Conservation (phyloP, 35 echinoderm and acorn worm species). For the Ophiothrix spiculata region DNA sequence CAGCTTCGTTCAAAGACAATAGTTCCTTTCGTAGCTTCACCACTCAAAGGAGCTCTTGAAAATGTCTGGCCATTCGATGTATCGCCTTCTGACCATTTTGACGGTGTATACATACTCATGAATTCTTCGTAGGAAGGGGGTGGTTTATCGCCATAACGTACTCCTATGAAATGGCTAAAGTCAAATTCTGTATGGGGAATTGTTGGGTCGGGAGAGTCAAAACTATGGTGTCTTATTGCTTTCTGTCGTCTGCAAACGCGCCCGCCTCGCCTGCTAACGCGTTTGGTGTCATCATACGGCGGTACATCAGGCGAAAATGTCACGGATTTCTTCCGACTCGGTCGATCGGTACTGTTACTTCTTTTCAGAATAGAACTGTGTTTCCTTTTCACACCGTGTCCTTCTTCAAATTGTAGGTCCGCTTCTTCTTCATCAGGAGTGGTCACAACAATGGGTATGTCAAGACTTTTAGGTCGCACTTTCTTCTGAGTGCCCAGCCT, state of each 20-base stretch:
- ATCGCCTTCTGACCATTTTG: background rate
- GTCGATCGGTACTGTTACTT: conserved; percentile 57
- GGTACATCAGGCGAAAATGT: conserved; percentile 83
- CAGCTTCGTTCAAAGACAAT: background rate
- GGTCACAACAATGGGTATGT: conserved; percentile 63
- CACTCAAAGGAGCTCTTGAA: background rate
- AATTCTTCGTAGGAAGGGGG: background rate
- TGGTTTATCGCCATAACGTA: background rate
- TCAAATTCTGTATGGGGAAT: conserved; percentile 1
- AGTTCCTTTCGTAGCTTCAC: background rate
- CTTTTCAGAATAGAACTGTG: conserved; percentile 78
- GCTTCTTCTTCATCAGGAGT: conserved; percentile 24
- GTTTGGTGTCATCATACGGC: conserved; percentile 21
- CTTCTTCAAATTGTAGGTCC: conserved; percentile 21
- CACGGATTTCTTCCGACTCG: conserved; percentile 78
- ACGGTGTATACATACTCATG: background rate
- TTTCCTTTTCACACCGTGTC: conserved; percentile 56
- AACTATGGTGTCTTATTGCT: conserved; percentile 1
- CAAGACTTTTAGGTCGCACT: conserved; percentile 63
- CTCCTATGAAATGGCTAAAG: background rate
- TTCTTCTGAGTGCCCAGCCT: background rate
- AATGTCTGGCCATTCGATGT: background rate
- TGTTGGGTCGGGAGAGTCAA: background rate
- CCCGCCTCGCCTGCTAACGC: background rate
- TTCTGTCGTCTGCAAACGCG: background rate